These are phyloP conservation scores for Drosophila longiperda DNA, from an alignment of 2,888 invertebrate genomes.

Conservation along the genomic window DNA sequence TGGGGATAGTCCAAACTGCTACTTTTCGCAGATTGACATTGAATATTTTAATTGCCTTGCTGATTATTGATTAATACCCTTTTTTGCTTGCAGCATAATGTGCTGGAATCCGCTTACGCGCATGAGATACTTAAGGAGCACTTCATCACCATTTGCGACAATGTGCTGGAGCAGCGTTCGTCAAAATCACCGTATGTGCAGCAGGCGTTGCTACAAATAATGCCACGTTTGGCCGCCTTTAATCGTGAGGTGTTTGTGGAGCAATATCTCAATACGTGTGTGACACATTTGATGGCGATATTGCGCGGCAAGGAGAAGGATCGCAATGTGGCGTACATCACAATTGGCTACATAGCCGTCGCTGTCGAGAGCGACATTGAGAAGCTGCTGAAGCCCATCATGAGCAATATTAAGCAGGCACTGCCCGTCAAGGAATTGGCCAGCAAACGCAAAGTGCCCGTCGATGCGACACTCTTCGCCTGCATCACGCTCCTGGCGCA, in stretches of 20 bases:
- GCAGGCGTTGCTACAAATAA: slow-evolving; percentile 92
- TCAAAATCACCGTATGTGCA: slow-evolving; percentile 93
- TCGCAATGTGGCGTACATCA: slow-evolving; percentile 93
- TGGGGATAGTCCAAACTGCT: background rate
- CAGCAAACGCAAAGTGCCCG: slow-evolving; percentile 89
- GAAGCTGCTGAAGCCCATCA: slow-evolving; percentile 92
- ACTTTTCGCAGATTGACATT: background rate
- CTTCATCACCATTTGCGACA: slow-evolving; percentile 91
- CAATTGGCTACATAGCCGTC: slow-evolving; percentile 95
- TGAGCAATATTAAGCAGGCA: slow-evolving; percentile 92
- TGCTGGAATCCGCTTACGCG: slow-evolving; percentile 95
- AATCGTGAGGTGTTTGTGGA: slow-evolving; percentile 92
- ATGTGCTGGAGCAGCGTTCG: slow-evolving; percentile 91
- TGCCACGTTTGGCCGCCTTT: slow-evolving; percentile 97
- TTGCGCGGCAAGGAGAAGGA: slow-evolving; percentile 94
- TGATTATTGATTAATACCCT: background rate
- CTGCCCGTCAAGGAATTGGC: slow-evolving; percentile 92
- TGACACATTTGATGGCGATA: slow-evolving; percentile 91
- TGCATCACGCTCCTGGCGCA: slow-evolving; percentile 96
- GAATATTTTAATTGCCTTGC: background rate
- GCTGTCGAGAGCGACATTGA: slow-evolving; percentile 94
- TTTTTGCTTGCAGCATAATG: slow-evolving; percentile 83
- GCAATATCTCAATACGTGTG: slow-evolving; percentile 90
- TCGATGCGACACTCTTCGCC: slow-evolving; percentile 96
- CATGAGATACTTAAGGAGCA: slow-evolving; percentile 92